phyloP scores from a whole-genome alignment of 2,797 vertebrate species.

The Rhabdophis nuchalis region DNA sequence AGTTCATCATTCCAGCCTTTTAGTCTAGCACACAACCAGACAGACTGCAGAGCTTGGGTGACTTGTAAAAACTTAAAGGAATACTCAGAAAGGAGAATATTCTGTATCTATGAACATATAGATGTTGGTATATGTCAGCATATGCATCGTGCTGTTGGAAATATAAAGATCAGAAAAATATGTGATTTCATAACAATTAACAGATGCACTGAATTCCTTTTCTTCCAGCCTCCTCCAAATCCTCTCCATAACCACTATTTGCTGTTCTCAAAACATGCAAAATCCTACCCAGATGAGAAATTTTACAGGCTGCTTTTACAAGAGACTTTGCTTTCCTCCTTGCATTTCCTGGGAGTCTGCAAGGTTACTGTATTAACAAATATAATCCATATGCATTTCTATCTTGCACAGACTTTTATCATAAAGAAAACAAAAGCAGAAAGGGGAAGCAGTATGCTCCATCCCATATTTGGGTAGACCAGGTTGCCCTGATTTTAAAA shows the following conservation, averaged over 20 bases:
- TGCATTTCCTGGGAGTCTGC: neutral
- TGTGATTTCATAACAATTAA: constrained; percentile 17
- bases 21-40: neutral
- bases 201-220: neutral
- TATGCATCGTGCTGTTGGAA: neutral
- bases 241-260: neutral
- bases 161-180: constrained; percentile 15
- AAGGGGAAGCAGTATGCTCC: too few species aligned
- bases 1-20: constrained; percentile 23
- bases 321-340: neutral
- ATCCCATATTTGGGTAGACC: too few species aligned
- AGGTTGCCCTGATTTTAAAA: too few species aligned
- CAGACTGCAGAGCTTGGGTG: constrained; percentile 8
- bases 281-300: constrained; percentile 26
- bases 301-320: constrained; percentile 17
- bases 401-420: neutral
- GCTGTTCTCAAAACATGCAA: constrained; percentile 23
- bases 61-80: neutral
- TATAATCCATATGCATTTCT: neutral
- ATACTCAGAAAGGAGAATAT: neutral
- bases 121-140: neutral
- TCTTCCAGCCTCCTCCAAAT: neutral
- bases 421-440: neutral
- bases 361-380: neutral
- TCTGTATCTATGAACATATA: neutral